Conservation (phyloP, 2,797 vertebrate genomes). For the Acipenser oxyrinchus region DNA sequence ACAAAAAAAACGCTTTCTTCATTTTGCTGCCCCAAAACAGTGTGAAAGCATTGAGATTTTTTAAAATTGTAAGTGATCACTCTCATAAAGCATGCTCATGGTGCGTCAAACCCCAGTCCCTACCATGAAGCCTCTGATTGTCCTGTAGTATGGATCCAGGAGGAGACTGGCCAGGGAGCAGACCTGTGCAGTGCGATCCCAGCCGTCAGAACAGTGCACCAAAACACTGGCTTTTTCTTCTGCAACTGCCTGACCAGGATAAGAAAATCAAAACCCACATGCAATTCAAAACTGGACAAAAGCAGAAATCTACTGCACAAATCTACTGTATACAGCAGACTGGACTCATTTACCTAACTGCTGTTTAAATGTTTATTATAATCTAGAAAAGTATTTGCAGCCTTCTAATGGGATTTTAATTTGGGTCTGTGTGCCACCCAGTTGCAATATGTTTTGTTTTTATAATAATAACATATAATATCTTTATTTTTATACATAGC, state of each 20-base stretch:
- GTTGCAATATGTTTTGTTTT: neutral
- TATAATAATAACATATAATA: too few species aligned
- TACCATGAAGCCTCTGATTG: constrained; percentile 70
- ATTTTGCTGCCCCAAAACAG: too few species aligned
- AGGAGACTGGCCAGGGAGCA: constrained; percentile 65
- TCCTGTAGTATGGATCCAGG: constrained; percentile 67
- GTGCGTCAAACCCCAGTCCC: constrained; percentile 19
- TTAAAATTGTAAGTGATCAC: too few species aligned
- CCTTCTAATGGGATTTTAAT: too few species aligned
- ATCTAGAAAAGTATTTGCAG: too few species aligned
- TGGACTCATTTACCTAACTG: neutral
- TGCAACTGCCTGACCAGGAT: constrained; percentile 47
- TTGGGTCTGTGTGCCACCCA: neutral
- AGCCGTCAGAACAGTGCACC: constrained; percentile 71
- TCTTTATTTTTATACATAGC: too few species aligned
- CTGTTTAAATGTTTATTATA: neutral
- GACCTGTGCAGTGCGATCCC: constrained; percentile 69
- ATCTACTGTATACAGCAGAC: neutral
- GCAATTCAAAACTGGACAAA: neutral
- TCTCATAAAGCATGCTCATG: too few species aligned
- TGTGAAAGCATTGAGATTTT: too few species aligned
- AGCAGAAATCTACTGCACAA: neutral
- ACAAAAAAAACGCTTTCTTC: too few species aligned
- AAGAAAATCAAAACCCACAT: constrained; percentile 2
- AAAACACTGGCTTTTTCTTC: constrained; percentile 63